Evolutionary conservation across 2,888 invertebrate genomes (phyloP).

Genomic region (Ichneumoninae sp.): DNA sequence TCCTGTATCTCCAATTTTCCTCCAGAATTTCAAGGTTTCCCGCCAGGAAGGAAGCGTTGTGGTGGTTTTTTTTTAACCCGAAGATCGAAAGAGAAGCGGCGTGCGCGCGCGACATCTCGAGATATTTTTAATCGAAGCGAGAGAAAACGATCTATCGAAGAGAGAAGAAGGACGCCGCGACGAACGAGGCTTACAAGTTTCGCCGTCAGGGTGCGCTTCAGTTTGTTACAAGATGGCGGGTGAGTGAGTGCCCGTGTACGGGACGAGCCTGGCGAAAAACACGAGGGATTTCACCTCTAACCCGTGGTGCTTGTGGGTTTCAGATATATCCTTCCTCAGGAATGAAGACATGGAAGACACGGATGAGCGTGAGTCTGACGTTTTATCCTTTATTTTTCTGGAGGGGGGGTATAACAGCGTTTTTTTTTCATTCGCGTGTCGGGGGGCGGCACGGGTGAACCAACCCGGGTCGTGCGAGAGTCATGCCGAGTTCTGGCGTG

Average conservation of each 20-base stretch:
- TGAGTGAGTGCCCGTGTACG: conserved; percentile 83
- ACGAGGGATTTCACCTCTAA: conserved; percentile 81
- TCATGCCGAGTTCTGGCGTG: conserved; percentile 55
- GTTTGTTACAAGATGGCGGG: conserved; percentile 84
- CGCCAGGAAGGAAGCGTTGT: background rate
- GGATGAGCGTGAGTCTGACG: conserved; percentile 80
- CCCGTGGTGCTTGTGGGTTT: conserved; percentile 83
- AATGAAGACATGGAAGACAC: conserved; percentile 79
- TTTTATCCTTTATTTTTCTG: conserved; percentile 65
- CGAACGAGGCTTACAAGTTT: conserved; percentile 16
- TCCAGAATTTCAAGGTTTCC: conserved; percentile 13
- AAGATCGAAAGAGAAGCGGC: background rate
- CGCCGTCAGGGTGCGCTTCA: conserved; percentile 78
- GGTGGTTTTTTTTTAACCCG: background rate
- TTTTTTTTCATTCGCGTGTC: conserved; percentile 8
- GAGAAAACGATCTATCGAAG: conserved; percentile 14
- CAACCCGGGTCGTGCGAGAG: conserved; percentile 44
- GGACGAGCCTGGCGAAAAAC: conserved; percentile 79
- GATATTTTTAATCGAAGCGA: conserved; percentile 1
- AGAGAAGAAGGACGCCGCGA: background rate
- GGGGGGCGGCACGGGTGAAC: conserved; percentile 16
- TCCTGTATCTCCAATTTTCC: conserved; percentile 10
- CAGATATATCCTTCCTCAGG: conserved; percentile 82
- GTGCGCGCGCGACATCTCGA: background rate
- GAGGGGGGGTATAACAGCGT: conserved; percentile 10